Conservation (phyloP, 2,797 vertebrate genomes). For the Leucoraja ocellata region DNA sequence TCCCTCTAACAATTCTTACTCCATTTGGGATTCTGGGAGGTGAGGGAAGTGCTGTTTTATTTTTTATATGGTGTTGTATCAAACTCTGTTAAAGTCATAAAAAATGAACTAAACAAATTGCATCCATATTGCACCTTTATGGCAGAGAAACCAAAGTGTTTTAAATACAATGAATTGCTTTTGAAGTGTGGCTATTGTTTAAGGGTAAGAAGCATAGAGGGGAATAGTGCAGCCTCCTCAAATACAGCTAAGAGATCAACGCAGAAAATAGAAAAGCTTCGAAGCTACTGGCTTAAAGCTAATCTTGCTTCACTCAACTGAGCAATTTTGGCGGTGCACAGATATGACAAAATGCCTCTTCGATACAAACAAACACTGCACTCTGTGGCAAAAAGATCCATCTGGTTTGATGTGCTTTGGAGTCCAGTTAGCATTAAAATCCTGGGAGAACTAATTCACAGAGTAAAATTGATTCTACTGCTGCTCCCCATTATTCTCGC, state of each 20-base stretch:
- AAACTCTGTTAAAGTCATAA: neutral
- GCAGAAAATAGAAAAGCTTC: neutral
- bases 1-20: neutral
- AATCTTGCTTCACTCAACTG: neutral
- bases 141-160: neutral
- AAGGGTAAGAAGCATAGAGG: neutral
- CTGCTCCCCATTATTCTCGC: slow-evolving; percentile 56
- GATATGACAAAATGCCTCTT: neutral
- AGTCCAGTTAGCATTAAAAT: slow-evolving; percentile 35
- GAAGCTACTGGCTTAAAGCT: neutral
- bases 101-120: neutral
- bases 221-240: neutral
- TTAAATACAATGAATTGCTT: neutral
- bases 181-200: neutral
- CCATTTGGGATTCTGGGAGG: neutral
- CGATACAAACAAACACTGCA: neutral
- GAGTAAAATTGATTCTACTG: slow-evolving; percentile 51
- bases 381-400: neutral
- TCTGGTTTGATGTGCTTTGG: neutral
- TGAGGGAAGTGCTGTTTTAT: neutral
- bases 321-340: neutral
- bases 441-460: slow-evolving; percentile 50
- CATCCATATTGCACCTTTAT: neutral
- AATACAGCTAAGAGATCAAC: neutral
- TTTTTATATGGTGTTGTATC: neutral